Base-by-base conservation (phyloP, 2,113 vertebrate genomes). In the Nymphicus hollandicus region DNA sequence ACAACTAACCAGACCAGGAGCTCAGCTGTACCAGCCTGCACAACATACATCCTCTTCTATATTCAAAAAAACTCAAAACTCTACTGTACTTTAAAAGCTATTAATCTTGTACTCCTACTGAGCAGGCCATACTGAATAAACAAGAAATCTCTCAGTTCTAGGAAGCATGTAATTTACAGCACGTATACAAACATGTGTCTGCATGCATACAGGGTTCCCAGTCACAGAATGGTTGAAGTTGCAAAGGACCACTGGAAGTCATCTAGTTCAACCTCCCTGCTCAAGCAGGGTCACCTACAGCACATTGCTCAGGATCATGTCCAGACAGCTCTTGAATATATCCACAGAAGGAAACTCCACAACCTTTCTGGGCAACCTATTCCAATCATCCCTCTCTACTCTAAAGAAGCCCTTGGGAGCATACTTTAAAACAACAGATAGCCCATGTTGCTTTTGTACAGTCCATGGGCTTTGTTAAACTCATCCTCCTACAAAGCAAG, bases 171-270 rank as follows among this genome's bases (percentile, higher is more conserved):
- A 12, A 49, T 61, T 55, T 37, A 41, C 17, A 77, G 20, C 33
- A 61, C 1, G 0, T 18, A 50, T 2, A 55, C 33, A 85, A 60
- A 49, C 61, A 37, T 0, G 19, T 6, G 10, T 63, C 61, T 33
- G 25, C 49, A 58, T 2, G 14, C 41, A 28, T 9, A 49, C 11
- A 61, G 25, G 46, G 56, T 23, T 58, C 56, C 23, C 33, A 53
- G 52, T 53, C 28, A 58, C 9, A 58, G 33, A 58, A n/a, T 15
- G 13, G 22, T 16, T 58, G 56, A 58, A 33, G n/a, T 22, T 35
- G 56, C 22, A 24, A 58, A 58, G 33, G 13, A 35, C 13, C 56
- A 58, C 33, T 4, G 6, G 4, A 58, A 22, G 22, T 24, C 56
- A 58, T 58, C 56, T 35, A 58, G 56, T 24, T 13, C 20, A 35